Percentiles rank a stretch among this genome's conserved stretches.
Conservation (phyloP, 92 coral and sea anemone species). For the Plumapathes pennacea region DNA sequence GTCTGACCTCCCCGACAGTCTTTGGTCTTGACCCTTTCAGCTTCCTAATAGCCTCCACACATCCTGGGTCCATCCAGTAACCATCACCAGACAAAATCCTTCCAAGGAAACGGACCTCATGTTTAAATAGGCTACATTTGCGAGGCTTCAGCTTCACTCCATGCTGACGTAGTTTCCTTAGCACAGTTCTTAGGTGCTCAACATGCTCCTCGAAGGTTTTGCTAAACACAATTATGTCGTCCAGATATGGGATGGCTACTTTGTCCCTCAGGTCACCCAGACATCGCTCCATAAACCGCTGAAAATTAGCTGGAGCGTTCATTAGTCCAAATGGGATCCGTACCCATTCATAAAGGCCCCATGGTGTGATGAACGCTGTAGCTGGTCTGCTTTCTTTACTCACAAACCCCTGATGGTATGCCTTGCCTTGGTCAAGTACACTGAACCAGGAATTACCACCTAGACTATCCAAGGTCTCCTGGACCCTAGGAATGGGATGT, state of each 20-base stretch:
- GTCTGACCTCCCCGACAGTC: constrained; percentile 56
- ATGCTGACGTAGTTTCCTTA: constrained; percentile 23
- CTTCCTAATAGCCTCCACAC: constrained; percentile 16
- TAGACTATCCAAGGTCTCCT: constrained; percentile 29
- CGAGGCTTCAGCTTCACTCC: constrained; percentile 24
- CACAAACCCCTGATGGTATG: constrained; percentile 34
- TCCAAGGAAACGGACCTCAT: constrained; percentile 16
- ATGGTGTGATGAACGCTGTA: constrained; percentile 32
- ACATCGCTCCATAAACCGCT: constrained; percentile 39
- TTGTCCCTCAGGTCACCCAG: constrained; percentile 11
- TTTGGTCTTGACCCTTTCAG: constrained; percentile 14
- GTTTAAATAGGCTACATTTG: constrained; percentile 20
- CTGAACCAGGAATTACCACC: constrained; percentile 38
- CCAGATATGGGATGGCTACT: constrained; percentile 7
- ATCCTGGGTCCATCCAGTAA: constrained; percentile 16
- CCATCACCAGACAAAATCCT: constrained; percentile 29
- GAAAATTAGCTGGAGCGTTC: constrained; percentile 40
- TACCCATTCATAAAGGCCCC: constrained; percentile 23
- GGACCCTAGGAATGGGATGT: constrained; percentile 40
- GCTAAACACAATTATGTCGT: constrained; percentile 3
- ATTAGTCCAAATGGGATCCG: constrained; percentile 32
- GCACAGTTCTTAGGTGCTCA: constrained; percentile 16
- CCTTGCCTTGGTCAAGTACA: constrained; percentile 30
- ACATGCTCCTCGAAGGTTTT: constrained; percentile 13
- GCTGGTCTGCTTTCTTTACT: constrained; percentile 20